These are phyloP conservation scores for Zhuqinia jingwanae DNA, from an alignment of 2,888 invertebrate species.

Conservation along the genomic window DNA sequence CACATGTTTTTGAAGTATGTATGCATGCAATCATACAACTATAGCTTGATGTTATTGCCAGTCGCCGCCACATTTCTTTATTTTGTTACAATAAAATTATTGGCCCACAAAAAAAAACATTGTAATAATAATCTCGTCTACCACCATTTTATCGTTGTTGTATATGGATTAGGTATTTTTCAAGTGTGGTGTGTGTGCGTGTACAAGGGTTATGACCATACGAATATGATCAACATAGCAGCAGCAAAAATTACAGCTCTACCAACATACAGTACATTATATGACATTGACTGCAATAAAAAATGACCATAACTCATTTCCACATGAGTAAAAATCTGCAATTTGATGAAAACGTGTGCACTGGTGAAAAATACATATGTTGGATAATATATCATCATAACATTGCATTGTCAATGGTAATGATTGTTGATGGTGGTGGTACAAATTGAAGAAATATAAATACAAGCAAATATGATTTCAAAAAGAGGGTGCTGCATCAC, in stretches of 20 bases:
- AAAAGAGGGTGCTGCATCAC: background rate
- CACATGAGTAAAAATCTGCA: background rate
- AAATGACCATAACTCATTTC: background rate
- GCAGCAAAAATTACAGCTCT: background rate
- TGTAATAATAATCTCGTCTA: background rate
- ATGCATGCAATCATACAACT: no score
- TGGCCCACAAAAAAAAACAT: background rate
- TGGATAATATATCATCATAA: background rate
- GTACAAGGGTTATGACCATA: background rate
- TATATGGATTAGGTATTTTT: no score
- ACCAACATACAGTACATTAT: background rate
- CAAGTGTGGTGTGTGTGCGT: background rate
- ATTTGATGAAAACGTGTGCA: slow-evolving; percentile 4
- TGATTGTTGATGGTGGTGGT: background rate
- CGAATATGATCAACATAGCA: background rate
- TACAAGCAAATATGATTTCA: background rate
- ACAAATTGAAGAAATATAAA: background rate
- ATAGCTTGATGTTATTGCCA: no score
- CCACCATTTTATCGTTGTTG: background rate
- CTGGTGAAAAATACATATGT: background rate
- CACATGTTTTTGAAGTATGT: no score
- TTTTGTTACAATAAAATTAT: no score
- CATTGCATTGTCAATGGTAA: background rate
- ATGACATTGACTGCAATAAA: slow-evolving; percentile 37
- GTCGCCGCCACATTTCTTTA: no score